phyloP scores from a whole-genome alignment of 1,140 invertebrate species.

The Aphelinus certus region DNA sequence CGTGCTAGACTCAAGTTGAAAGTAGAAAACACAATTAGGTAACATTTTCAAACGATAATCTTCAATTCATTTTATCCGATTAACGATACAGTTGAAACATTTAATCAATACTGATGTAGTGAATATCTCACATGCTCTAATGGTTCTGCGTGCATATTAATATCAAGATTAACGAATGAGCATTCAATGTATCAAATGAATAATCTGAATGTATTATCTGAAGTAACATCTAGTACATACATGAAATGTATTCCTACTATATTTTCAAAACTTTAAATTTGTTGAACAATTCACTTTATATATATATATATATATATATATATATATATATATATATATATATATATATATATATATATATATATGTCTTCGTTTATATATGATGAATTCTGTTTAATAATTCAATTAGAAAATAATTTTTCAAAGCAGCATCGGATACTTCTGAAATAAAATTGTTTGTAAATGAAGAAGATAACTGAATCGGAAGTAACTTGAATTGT shows the following conservation, averaged over 20 bases:
- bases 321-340: background rate
- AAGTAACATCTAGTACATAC: too few species aligned
- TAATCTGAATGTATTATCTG: too few species aligned
- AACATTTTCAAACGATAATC: background rate
- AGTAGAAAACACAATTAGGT: constrained; percentile 94
- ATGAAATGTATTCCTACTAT: too few species aligned
- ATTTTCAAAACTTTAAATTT: too few species aligned
- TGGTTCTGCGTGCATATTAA: too few species aligned
- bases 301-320: background rate
- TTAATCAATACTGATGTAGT: background rate
- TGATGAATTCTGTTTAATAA: too few species aligned
- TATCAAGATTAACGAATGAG: too few species aligned
- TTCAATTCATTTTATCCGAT: background rate
- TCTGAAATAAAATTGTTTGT: too few species aligned
- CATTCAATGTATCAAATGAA: too few species aligned
- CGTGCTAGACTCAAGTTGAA: constrained; percentile 89
- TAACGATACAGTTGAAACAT: background rate
- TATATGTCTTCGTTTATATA: too few species aligned
- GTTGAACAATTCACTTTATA: too few species aligned
- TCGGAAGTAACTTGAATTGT: background rate
- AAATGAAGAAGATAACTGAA: too few species aligned
- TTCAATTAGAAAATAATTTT: background rate
- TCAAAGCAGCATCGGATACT: background rate
- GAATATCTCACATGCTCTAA: background rate
- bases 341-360: background rate